Percentiles rank a stretch among this genome's conserved stretches.
Evolutionary conservation across 2,113 vertebrate genomes (phyloP).

Genomic region (Sturnira hondurensis): DNA sequence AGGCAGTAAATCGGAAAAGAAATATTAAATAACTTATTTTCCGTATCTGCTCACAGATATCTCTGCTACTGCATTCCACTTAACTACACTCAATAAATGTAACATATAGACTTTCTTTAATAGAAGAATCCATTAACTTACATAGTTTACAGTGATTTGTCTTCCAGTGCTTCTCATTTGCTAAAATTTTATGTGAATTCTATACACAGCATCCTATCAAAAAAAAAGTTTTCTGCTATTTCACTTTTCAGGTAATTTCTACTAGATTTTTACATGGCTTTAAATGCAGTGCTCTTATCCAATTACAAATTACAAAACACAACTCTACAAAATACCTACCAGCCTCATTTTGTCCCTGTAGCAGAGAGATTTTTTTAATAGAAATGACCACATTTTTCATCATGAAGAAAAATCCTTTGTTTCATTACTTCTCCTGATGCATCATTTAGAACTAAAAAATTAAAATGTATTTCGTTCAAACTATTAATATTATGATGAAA

Average conservation of each 20-base stretch:
- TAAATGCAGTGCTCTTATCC: neutral
- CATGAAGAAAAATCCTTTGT: slow-evolving; percentile 41
- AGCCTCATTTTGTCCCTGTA: neutral
- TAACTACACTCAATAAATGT: neutral
- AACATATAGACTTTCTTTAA: neutral
- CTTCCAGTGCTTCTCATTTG: neutral
- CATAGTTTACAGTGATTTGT: neutral
- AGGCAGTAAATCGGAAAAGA: slow-evolving; percentile 23
- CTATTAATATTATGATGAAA: slow-evolving; percentile 45
- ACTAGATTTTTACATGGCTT: neutral
- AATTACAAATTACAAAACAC: neutral
- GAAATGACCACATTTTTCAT: slow-evolving; percentile 4
- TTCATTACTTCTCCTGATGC: neutral
- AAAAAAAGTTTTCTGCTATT: slow-evolving; percentile 24
- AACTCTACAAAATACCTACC: slow-evolving; percentile 26
- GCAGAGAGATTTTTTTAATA: neutral
- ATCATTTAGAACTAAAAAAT: slow-evolving; percentile 37
- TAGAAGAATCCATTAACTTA: neutral
- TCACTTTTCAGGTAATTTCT: slow-evolving; percentile 28
- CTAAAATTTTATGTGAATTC: slow-evolving; percentile 13
- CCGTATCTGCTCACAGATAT: neutral
- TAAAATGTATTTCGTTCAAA: slow-evolving; percentile 44
- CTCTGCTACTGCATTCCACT: neutral
- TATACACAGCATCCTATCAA: neutral
- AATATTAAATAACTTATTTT: neutral